These are phyloP conservation scores for Ascidia mentula DNA, from an alignment of 23 tunicate species.

Conservation along the genomic window DNA sequence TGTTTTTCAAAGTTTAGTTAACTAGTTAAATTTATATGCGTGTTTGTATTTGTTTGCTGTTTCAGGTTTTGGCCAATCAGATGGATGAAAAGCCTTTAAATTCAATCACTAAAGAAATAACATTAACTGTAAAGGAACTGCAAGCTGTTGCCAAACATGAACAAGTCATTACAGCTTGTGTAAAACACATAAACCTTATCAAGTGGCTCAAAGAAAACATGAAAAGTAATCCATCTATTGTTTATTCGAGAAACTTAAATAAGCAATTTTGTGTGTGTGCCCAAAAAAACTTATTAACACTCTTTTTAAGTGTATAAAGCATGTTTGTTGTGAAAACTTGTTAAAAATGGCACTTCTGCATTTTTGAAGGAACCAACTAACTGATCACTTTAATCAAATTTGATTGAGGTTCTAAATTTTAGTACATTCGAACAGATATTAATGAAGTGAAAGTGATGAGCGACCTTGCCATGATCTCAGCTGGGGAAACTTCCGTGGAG, in stretches of 20 bases:
- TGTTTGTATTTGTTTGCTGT: too few species aligned
- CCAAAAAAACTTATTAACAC: neutral
- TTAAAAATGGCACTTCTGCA: too few species aligned
- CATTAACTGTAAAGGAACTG: neutral
- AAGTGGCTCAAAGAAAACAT: constrained; percentile 41
- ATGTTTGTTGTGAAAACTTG: neutral
- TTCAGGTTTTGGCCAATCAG: neutral
- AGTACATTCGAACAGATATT: constrained; percentile 44
- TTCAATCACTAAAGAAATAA: neutral
- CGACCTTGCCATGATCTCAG: constrained; percentile 36
- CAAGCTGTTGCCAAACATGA: neutral
- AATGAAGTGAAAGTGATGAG: constrained; percentile 70
- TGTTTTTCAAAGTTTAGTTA: too few species aligned
- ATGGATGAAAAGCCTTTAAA: neutral
- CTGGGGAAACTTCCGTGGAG: constrained; percentile 70
- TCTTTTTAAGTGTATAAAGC: neutral
- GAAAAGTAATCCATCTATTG: constrained; percentile 40
- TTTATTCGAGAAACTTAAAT: neutral
- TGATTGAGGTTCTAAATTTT: too few species aligned
- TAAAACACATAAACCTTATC: constrained; percentile 1
- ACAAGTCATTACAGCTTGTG: neutral
- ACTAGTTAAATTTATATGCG: too few species aligned
- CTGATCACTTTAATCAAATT: too few species aligned
- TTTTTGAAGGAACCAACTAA: too few species aligned
- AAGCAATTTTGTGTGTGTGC: neutral